Percentiles rank a stretch among this genome's conserved stretches.
These are phyloP conservation scores for Drosophila gunungcola DNA, from an alignment of 1,140 invertebrate species.

Conservation along the genomic window DNA sequence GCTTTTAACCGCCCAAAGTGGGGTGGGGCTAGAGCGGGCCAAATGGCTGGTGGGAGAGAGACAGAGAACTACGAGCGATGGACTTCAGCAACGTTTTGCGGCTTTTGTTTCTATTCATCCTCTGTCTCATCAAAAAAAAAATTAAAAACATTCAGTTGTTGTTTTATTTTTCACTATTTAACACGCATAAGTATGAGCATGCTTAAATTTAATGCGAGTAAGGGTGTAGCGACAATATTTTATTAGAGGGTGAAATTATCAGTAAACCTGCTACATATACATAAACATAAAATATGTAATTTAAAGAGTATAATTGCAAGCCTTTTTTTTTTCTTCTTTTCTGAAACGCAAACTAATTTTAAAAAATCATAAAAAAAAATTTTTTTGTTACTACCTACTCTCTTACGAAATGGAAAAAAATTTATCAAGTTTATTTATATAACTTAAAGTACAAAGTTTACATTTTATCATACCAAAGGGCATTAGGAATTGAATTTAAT, in stretches of 20 bases:
- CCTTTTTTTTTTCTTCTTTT: too few species aligned
- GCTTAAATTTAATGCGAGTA: conserved; percentile 11
- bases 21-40: background rate
- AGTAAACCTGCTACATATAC: background rate
- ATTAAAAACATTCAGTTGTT: conserved; percentile 37
- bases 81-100: conserved; percentile 28
- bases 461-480: too few species aligned
- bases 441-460: too few species aligned
- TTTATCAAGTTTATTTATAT: too few species aligned
- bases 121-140: conserved; percentile 47
- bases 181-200: conserved; percentile 38
- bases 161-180: conserved; percentile 41
- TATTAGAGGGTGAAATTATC: background rate
- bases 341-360: too few species aligned
- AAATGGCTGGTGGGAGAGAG: conserved; percentile 2
- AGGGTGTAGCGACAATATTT: background rate
- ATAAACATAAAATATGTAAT: too few species aligned
- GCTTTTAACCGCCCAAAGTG: background rate
- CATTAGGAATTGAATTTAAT: too few species aligned
- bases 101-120: conserved; percentile 60
- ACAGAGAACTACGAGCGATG: conserved; percentile 21
- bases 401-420: too few species aligned
- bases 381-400: too few species aligned
- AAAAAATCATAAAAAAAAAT: too few species aligned
- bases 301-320: too few species aligned